Base-by-base conservation (phyloP, 2,888 invertebrate species). In the Acleris literana region DNA sequence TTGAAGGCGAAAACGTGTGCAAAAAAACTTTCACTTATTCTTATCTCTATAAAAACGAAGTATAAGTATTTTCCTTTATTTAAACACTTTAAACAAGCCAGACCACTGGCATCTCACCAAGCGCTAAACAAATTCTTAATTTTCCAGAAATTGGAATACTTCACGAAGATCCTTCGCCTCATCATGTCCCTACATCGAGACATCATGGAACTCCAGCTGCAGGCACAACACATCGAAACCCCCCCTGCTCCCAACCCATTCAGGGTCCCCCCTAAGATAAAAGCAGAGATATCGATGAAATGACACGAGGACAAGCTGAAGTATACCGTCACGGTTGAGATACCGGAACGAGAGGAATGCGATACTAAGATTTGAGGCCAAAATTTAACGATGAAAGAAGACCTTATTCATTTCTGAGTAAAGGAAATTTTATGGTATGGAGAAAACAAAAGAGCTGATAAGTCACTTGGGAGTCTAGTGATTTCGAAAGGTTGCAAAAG, bases 101-200 rank as follows among this genome's bases (percentile, higher is more conserved):
- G 9, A 11, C 11, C 11, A 33, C 3, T 9, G 39, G 39, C 49
- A 65, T 57, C 57, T 61, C 16, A n/a, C 25, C 1, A 22, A 22
- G 9, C 3, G 6, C 20, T 7, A 16, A 20, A 44, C 3, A 4
- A 18, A 43, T 2, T 20, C 25, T 39, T 60, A 4, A 59, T 25
- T 51, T 88, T 84, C 3, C 87, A 92, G 92, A 90, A 86, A 73
- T 57, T 92, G 78, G 92, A 92, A 68, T 92, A 92, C 75, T 91
- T 92, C 69, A 89, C 90, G 20, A 92, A 92, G 71, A 85, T 92
- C 20, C 81, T 92, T 0, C 87, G 90, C 0, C 79, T 92, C 2
- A 91, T 92, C 66, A 90, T 90, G 89, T 90, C 91, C 0, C 74
- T 92, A 0, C 91, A 92, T 43, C 84, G 81, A 0, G 92, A 92